These are phyloP conservation scores for Rafetus swinhoei DNA, from an alignment of 2,113 vertebrate species.

Conservation along the genomic window DNA sequence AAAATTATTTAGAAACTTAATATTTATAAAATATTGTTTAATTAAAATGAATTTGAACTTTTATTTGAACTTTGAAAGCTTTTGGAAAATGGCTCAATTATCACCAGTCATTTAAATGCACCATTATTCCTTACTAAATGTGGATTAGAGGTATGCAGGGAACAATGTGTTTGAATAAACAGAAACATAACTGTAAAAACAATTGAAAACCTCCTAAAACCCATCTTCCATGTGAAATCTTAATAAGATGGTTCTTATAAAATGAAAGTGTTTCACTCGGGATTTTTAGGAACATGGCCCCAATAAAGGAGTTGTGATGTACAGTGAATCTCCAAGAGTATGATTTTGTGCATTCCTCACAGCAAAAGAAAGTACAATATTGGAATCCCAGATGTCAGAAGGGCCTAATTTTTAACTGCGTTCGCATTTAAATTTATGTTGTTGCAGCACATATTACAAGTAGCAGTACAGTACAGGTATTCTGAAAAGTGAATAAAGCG, in stretches of 20 bases:
- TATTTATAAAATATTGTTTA: slow-evolving; percentile 21
- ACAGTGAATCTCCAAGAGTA: background rate
- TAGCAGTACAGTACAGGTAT: slow-evolving; percentile 21
- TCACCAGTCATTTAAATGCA: background rate
- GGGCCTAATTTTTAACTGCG: background rate
- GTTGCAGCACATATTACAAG: slow-evolving; percentile 2
- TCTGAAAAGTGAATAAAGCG: background rate
- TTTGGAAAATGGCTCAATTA: background rate
- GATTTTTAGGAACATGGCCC: slow-evolving; percentile 41
- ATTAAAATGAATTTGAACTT: background rate
- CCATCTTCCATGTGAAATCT: background rate
- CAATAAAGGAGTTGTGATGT: slow-evolving; percentile 63
- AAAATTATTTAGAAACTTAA: slow-evolving; percentile 12
- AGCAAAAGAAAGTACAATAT: slow-evolving; percentile 52
- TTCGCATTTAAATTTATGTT: background rate
- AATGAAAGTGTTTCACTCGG: background rate
- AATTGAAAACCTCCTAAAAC: background rate
- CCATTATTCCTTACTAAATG: background rate
- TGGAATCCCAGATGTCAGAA: slow-evolving; percentile 54
- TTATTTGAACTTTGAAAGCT: background rate
- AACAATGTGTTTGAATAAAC: background rate
- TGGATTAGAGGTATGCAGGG: background rate
- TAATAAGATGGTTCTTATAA: background rate
- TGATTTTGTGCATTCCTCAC: slow-evolving; percentile 45
- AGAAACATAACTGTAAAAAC: background rate